phyloP scores from a whole-genome alignment of 2,888 invertebrate genomes.

The Lasioglossum morio region DNA sequence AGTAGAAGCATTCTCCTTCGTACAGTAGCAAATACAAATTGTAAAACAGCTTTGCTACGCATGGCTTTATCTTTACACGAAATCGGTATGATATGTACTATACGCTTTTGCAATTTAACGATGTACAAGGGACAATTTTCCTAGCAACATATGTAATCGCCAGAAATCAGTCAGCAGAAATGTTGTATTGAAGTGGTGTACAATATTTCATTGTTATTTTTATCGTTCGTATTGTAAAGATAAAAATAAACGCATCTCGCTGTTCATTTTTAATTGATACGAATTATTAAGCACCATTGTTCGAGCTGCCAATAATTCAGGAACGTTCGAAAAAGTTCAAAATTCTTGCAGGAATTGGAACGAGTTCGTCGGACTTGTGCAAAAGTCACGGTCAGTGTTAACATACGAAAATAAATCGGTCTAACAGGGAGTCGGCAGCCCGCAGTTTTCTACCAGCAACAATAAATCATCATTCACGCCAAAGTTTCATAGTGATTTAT shows the following conservation, averaged over 20 bases:
- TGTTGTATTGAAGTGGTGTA: neutral
- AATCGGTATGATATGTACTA: neutral
- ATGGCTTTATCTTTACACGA: neutral
- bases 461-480: conserved; percentile 39
- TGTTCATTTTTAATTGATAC: no score
- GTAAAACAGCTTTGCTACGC: conserved; percentile 4
- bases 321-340: neutral
- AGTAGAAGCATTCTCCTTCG: neutral
- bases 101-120: neutral
- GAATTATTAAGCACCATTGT: no score
- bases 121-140: neutral
- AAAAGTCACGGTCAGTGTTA: conserved; percentile 1
- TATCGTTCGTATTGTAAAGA: neutral
- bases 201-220: neutral
- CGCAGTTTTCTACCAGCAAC: neutral
- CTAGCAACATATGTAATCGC: no score
- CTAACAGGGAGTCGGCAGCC: neutral
- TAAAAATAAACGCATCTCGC: neutral
- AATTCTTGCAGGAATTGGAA: neutral
- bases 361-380: neutral
- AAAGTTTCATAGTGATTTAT: conserved; percentile 51
- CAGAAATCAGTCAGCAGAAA: neutral
- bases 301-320: neutral
- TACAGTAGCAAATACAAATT: neutral
- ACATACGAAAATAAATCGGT: neutral